phyloP scores from a whole-genome alignment of 2,797 vertebrate species.

The Mareca penelope region DNA sequence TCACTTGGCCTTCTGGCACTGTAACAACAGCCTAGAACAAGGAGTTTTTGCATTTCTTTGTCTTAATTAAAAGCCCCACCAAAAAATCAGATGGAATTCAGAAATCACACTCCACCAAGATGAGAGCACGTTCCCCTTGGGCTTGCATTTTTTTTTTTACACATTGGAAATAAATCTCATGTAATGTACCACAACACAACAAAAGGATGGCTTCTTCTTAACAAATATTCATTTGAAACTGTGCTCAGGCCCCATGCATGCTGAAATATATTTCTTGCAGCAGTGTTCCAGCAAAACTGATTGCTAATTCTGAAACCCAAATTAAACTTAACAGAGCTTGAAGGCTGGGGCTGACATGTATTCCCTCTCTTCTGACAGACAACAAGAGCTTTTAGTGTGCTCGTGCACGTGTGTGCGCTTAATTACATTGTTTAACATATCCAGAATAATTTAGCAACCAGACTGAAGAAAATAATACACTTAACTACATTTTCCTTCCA shows the following conservation, averaged over 20 bases:
- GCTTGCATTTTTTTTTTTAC: slow-evolving; percentile 51
- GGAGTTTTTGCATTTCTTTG: not conserved
- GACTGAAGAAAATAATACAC: slow-evolving; percentile 75
- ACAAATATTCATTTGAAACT: slow-evolving; percentile 82
- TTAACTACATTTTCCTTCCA: slow-evolving; percentile 49
- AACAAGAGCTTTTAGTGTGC: slow-evolving; percentile 67
- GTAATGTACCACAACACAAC: slow-evolving; percentile 80
- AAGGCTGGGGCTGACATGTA: slow-evolving; percentile 75
- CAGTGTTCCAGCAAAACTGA: slow-evolving; percentile 80
- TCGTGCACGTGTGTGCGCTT: slow-evolving; percentile 58
- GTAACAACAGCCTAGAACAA: not conserved
- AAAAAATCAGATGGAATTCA: slow-evolving; percentile 14
- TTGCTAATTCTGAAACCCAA: slow-evolving; percentile 82
- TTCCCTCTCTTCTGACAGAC: slow-evolving; percentile 68
- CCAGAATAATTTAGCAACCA: slow-evolving; percentile 75
- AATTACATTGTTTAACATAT: slow-evolving; percentile 80
- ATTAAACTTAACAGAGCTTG: slow-evolving; percentile 86
- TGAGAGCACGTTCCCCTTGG: slow-evolving; percentile 54
- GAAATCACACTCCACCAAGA: slow-evolving; percentile 37
- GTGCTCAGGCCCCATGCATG: slow-evolving; percentile 71
- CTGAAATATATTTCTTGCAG: slow-evolving; percentile 80
- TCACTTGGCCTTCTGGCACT: not conserved
- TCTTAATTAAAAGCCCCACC: slow-evolving; percentile 52
- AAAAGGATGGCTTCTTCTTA: slow-evolving; percentile 76
- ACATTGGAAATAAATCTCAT: slow-evolving; percentile 81